These are phyloP conservation scores for Typhlomys cinereus DNA, from an alignment of 2,113 vertebrate species.

Conservation along the genomic window DNA sequence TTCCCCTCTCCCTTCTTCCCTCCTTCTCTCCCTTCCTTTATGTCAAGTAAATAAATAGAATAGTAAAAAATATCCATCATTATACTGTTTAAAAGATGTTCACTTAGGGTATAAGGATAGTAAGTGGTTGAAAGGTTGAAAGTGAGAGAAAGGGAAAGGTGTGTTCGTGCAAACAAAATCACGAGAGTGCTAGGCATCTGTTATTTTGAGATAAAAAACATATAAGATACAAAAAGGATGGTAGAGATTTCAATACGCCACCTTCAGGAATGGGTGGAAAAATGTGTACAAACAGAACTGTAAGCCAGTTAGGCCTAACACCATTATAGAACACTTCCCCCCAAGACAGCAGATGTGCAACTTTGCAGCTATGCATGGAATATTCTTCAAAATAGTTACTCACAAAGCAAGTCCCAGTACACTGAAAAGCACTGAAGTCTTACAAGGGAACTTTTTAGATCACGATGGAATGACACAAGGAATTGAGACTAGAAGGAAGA, in stretches of 20 bases:
- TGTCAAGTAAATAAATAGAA: no score
- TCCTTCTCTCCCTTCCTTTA: no score
- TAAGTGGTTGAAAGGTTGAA: not conserved
- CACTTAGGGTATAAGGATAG: not conserved
- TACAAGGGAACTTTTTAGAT: not conserved
- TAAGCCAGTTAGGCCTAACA: not conserved
- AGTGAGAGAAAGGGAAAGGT: not conserved
- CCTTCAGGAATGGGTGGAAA: not conserved
- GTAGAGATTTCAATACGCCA: not conserved
- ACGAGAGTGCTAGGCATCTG: not conserved
- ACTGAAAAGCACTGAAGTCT: not conserved
- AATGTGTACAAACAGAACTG: not conserved
- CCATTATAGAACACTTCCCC: not conserved
- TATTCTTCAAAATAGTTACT: not conserved
- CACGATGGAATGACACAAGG: not conserved
- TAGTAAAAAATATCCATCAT: no score
- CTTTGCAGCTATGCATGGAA: not conserved
- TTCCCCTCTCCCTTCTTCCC: no score
- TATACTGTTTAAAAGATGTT: not conserved
- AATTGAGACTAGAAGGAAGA: not conserved
- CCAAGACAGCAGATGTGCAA: not conserved
- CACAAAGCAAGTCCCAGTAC: not conserved
- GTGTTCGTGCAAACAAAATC: not conserved
- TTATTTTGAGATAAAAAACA: not conserved
- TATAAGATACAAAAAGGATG: no score